Evolutionary conservation across 2,888 invertebrate species (phyloP), one percentile per base, ranked within the genome.

Genomic region (Tetragonula carbonaria): DNA sequence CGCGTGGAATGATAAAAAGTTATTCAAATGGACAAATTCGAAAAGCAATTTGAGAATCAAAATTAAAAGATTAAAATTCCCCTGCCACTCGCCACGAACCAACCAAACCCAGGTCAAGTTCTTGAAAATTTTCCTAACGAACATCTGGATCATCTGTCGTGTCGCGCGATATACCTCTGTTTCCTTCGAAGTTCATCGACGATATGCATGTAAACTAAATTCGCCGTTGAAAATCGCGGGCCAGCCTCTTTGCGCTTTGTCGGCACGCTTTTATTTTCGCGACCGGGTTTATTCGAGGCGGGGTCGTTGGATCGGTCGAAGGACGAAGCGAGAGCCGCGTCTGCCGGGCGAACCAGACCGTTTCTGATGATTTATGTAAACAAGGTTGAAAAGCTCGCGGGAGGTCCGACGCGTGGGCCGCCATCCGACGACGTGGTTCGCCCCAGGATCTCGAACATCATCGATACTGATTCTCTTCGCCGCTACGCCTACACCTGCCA

Each of bases 371-470:
- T 91, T 92, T 88, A 89, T 91, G 91, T 93, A 92, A 93, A 93
- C 92, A 93, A 91, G 91, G 91, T 92, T 92, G 92, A 91, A 92
- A 90, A 91, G 90, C 92, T 87, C 84, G 86, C 89, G 86, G 88
- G 87, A 88, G 88, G 87, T 88, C 88, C 84, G 87, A 80, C 77
- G 86, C 84, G 86, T 86, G 80, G 86, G 82, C 72, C 57, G 86
- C 63, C 74, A 59, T 45, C 45, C 81, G 84, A 78, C 82, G 72
- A 74, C 78, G 85, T 59, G 23, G 16, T 65, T 84, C 71, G 80
- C 45, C 45, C 90, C 78, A 79, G 62, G 0, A 78, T 62, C 51
- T 14, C 76, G 63, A 78, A 78, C 72, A 84, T 71, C 76, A 51
- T 78, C 79, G 81, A 76, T 77, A 70, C 63, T 55, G 45, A 45